Evolutionary conservation across 2,797 vertebrate genomes (phyloP).

Genomic region (Staurois parvus): DNA sequence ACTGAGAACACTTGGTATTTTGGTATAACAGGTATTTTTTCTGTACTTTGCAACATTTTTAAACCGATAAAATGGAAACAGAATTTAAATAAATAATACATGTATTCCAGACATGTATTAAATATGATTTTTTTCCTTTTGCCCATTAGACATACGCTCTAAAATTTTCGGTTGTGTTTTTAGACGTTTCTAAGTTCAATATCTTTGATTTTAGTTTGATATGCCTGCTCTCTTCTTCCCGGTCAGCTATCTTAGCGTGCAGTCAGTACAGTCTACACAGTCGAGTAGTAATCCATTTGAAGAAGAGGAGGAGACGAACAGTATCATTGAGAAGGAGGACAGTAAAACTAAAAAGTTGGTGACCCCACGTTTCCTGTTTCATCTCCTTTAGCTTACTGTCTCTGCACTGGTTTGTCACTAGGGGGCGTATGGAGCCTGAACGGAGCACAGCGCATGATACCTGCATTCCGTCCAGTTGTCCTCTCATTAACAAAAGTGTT

Average conservation of each 20-base stretch:
- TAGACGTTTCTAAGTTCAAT: not conserved
- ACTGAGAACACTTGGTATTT: no score
- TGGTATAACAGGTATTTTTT: no score
- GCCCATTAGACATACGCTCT: no score
- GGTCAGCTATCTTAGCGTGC: conserved; percentile 87
- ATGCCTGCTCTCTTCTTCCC: conserved; percentile 86
- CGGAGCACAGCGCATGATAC: conserved; percentile 7
- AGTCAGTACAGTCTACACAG: conserved; percentile 80
- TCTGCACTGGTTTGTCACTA: conserved; percentile 68
- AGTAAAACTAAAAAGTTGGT: conserved; percentile 96
- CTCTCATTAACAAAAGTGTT: conserved; percentile 61
- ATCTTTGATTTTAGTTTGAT: conserved; percentile 64
- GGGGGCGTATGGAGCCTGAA: conserved; percentile 6
- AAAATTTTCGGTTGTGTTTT: not conserved
- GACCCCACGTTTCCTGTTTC: conserved; percentile 76
- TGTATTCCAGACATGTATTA: no score
- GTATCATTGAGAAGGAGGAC: conserved; percentile 91
- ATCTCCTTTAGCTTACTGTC: conserved; percentile 37
- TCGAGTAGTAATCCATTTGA: conserved; percentile 95
- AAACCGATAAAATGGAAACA: no score
- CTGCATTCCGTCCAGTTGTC: conserved; percentile 47
- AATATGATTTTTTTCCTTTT: no score
- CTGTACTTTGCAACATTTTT: no score
- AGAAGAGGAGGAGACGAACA: conserved; percentile 88
- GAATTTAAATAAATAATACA: no score